Conservation (phyloP, 37 sponge, comb jelly and placozoan genomes). For the Crambe crambe region DNA sequence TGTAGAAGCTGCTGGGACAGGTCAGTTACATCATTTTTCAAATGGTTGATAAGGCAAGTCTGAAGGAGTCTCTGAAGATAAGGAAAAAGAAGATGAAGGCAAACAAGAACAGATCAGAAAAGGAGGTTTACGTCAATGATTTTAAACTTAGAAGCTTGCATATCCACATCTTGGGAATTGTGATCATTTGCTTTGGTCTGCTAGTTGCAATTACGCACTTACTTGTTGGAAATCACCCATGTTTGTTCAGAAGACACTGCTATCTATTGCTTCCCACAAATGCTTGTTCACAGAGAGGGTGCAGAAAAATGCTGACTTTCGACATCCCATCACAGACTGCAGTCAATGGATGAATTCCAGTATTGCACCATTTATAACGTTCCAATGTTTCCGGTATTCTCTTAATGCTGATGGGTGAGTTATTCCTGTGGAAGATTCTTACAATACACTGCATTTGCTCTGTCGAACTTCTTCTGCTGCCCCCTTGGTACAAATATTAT, state of each 20-base stretch:
- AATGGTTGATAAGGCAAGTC: background rate
- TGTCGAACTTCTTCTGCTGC: background rate
- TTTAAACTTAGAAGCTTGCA: background rate
- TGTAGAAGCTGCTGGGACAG: background rate
- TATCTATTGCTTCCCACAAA: background rate
- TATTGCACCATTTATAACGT: background rate
- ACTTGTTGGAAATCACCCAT: background rate
- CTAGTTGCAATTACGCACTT: background rate
- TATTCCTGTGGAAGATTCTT: background rate
- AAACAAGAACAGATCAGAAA: background rate
- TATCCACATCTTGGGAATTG: background rate
- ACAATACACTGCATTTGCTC: background rate
- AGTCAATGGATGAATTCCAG: background rate
- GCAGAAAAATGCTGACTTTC: background rate
- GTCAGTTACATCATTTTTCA: no score
- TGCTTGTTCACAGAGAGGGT: background rate
- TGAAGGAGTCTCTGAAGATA: background rate
- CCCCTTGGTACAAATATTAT: background rate
- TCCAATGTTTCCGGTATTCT: background rate
- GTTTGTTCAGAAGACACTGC: background rate
- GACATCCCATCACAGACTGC: background rate
- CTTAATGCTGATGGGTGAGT: background rate
- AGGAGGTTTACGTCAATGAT: no score
- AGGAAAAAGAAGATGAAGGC: background rate
- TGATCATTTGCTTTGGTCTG: background rate